Percentiles rank a stretch among this genome's conserved stretches.
Conservation (phyloP, 2,797 vertebrate genomes). For the Phataginus tetradactyla region DNA sequence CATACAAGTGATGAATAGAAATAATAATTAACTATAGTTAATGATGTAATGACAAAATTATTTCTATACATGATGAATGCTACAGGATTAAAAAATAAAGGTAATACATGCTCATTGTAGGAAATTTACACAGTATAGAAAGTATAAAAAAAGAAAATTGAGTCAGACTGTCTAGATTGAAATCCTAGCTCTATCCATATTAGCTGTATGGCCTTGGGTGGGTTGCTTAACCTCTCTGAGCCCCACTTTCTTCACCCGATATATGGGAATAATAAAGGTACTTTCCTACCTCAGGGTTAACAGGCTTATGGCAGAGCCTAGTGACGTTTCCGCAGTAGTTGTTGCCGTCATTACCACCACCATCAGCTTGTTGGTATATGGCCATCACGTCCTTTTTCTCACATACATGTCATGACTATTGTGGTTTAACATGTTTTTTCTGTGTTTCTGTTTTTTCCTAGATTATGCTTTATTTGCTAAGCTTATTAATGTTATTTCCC, state of each 20-base stretch:
- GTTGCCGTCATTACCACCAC: background rate
- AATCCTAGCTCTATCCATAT: conserved; percentile 34
- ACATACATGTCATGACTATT: background rate
- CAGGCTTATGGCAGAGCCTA: conserved; percentile 27
- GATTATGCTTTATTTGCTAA: conserved; percentile 12
- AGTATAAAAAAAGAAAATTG: conserved; percentile 57
- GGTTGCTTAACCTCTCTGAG: conserved; percentile 61
- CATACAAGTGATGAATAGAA: conserved; percentile 80
- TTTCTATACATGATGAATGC: conserved; percentile 71
- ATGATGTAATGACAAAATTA: conserved; percentile 81
- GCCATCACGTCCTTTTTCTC: conserved; percentile 2
- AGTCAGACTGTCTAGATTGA: conserved; percentile 30
- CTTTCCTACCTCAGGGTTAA: conserved; percentile 31
- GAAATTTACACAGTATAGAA: conserved; percentile 66
- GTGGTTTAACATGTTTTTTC: background rate
- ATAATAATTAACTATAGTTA: conserved; percentile 80
- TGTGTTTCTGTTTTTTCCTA: background rate
- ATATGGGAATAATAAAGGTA: conserved; percentile 58
- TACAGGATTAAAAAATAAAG: conserved; percentile 76
- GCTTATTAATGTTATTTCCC: background rate
- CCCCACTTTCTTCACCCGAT: conserved; percentile 30
- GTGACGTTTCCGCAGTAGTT: background rate
- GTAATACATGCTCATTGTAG: conserved; percentile 54
- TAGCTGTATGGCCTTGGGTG: conserved; percentile 44
- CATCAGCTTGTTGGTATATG: background rate